A percentile compares a stretch with the other conserved stretches of the same genome.
These are phyloP conservation scores for Mya arenaria DNA, from an alignment of 1,140 invertebrate species.

Conservation along the genomic window DNA sequence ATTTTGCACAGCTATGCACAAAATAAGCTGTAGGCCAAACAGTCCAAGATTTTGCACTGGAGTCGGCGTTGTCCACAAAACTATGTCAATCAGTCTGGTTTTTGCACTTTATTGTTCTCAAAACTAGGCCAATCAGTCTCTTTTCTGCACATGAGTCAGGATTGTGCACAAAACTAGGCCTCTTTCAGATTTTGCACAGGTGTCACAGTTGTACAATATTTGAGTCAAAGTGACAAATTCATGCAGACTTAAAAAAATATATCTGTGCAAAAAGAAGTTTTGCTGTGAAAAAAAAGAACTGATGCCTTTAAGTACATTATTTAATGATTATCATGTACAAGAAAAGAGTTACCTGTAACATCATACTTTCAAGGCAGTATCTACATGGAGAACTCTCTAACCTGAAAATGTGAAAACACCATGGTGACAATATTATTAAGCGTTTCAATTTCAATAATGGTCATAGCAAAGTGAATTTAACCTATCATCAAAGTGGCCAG, in stretches of 20 bases:
- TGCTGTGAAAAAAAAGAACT: too few relatives aligned
- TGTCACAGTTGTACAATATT: neutral
- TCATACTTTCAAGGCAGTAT: conserved; percentile 86
- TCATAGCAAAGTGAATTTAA: too few relatives aligned
- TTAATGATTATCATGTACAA: too few relatives aligned
- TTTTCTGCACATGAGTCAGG: neutral
- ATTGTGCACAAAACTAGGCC: neutral
- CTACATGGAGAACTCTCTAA: conserved; percentile 91
- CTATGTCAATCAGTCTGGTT: neutral
- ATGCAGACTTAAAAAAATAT: too few relatives aligned
- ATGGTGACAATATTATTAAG: too few relatives aligned
- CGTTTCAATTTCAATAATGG: too few relatives aligned
- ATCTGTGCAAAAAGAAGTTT: too few relatives aligned
- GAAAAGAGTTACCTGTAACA: conserved; percentile 76
- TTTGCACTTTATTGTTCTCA: neutral
- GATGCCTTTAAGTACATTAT: too few relatives aligned
- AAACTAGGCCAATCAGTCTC: neutral
- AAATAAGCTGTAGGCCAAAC: too few relatives aligned
- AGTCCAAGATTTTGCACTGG: too few relatives aligned
- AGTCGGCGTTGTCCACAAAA: neutral
- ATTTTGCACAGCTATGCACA: too few relatives aligned
- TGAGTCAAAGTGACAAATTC: neutral
- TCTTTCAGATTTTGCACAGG: neutral
- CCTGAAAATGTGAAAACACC: conserved; percentile 73
- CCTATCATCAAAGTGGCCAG: too few relatives aligned